Conservation (phyloP, 2,888 invertebrate genomes). For the Taphrorychus bicolor region DNA sequence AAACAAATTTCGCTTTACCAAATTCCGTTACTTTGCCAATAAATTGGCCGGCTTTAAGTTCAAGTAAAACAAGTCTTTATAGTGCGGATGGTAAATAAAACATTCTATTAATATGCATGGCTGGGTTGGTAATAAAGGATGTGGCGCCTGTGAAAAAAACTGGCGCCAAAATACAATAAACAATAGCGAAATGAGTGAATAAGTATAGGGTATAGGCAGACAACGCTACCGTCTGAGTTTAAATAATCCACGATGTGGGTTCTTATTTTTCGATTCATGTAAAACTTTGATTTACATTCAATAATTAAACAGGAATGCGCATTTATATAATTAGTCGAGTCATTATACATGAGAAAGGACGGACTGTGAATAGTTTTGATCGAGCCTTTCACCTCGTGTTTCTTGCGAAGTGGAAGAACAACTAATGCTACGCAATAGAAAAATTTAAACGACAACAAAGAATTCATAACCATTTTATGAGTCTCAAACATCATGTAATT, state of each 20-base stretch:
- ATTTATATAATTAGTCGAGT: background rate
- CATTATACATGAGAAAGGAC: background rate
- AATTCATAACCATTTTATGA: too few species aligned
- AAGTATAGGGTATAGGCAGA: slow-evolving; percentile 15
- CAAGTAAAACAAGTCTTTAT: slow-evolving; percentile 19
- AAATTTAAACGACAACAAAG: too few species aligned
- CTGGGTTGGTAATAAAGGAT: slow-evolving; percentile 34
- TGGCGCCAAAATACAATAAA: slow-evolving; percentile 42
- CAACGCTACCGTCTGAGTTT: slow-evolving; percentile 29
- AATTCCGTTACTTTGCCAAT: slow-evolving; percentile 24
- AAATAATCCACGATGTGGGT: background rate
- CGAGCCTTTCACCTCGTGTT: background rate
- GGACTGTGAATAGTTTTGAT: too few species aligned
- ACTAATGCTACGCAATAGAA: too few species aligned
- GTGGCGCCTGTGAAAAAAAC: slow-evolving; percentile 39
- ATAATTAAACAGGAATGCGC: background rate
- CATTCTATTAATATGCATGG: slow-evolving; percentile 36
- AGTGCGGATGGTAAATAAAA: slow-evolving; percentile 29
- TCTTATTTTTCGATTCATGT: background rate
- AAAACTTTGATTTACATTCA: background rate
- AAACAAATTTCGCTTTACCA: slow-evolving; percentile 5
- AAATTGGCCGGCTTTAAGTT: slow-evolving; percentile 15
- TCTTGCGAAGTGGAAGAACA: too few species aligned
- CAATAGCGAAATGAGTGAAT: slow-evolving; percentile 32
- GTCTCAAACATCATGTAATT: too few species aligned